These are phyloP conservation scores for Leucophenga maculata DNA, from an alignment of 2,888 invertebrate species.

Conservation along the genomic window DNA sequence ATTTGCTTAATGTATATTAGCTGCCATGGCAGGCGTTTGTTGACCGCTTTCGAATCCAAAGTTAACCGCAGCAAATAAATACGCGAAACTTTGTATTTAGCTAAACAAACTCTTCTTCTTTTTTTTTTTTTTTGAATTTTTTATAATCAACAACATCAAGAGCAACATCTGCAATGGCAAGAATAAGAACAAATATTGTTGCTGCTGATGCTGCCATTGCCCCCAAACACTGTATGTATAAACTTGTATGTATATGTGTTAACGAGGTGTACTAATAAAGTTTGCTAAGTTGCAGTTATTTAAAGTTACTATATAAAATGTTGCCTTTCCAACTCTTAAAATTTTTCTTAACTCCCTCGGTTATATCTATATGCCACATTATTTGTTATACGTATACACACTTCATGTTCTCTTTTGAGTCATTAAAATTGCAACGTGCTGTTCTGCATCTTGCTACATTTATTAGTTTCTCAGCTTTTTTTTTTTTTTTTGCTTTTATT, in stretches of 20 bases:
- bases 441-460: conserved; percentile 39
- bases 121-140: background rate
- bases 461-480: conserved; percentile 48
- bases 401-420: conserved; percentile 44
- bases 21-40: background rate
- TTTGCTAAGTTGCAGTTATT: background rate
- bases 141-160: conserved; percentile 16
- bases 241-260: background rate
- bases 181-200: background rate
- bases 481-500: conserved; percentile 54
- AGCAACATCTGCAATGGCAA: conserved; percentile 2
- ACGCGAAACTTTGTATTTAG: conserved; percentile 22
- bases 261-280: background rate
- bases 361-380: background rate
- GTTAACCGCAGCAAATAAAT: background rate
- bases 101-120: background rate
- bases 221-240: background rate
- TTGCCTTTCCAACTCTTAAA: too few relatives aligned
- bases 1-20: conserved; percentile 8
- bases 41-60: background rate
- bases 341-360: too few relatives aligned
- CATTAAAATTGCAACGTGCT: conserved; percentile 64
- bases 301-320: too few relatives aligned
- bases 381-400: background rate
- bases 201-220: conserved; percentile 14